Evolutionary conservation across 2,797 vertebrate genomes (phyloP).

Genomic region (Poecilia gillii): DNA sequence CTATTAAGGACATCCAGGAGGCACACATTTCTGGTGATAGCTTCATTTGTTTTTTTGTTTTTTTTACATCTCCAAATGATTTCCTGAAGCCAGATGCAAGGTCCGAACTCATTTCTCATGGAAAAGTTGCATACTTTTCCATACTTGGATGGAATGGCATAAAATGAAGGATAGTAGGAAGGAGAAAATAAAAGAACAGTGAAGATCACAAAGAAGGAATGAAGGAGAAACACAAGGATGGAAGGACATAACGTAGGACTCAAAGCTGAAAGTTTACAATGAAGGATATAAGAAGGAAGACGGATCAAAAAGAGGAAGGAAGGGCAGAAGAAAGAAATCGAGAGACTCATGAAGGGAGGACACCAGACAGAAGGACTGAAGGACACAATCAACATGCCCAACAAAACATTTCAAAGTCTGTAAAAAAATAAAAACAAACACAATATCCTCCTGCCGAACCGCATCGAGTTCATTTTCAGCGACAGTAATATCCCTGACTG

Average conservation of each 20-base stretch:
- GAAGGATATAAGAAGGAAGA: background rate
- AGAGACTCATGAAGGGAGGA: background rate
- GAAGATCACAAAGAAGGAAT: background rate
- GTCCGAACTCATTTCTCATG: background rate
- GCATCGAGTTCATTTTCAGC: slow-evolving; percentile 11
- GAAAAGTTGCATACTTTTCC: background rate
- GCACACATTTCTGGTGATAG: slow-evolving; percentile 25
- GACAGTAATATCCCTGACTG: slow-evolving; percentile 19
- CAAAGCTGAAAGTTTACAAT: background rate
- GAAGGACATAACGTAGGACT: background rate
- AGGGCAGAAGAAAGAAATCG: background rate
- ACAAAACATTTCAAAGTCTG: slow-evolving; percentile 2
- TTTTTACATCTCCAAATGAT: slow-evolving; percentile 52
- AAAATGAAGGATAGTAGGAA: background rate
- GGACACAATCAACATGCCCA: background rate
- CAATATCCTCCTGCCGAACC: slow-evolving; percentile 1
- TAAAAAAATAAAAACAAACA: slow-evolving; percentile 11
- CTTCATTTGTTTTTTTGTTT: slow-evolving; percentile 29
- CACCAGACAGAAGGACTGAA: background rate
- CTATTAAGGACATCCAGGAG: slow-evolving; percentile 38
- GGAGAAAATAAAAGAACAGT: background rate
- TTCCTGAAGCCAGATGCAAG: slow-evolving; percentile 10
- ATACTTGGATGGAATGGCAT: background rate
- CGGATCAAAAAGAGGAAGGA: background rate
- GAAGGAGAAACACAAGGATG: background rate